These are phyloP conservation scores for Papilio polyxenes DNA, from an alignment of 1,140 invertebrate genomes.

Conservation along the genomic window DNA sequence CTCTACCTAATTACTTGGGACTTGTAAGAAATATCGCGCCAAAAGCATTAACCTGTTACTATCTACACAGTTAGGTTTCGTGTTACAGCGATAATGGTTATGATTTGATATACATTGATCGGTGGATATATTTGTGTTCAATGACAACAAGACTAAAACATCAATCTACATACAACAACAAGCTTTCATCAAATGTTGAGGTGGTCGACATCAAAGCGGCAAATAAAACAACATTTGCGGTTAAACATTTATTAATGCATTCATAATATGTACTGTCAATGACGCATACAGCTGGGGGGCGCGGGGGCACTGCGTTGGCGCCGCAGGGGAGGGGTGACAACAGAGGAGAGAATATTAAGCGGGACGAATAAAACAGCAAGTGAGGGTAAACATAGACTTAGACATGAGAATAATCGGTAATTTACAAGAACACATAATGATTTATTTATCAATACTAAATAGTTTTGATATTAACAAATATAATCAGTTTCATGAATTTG, in stretches of 20 bases:
- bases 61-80: constrained; percentile 8
- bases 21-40: neutral
- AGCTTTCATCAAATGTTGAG: constrained; percentile 42
- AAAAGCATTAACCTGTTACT: neutral
- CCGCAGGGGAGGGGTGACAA: constrained; percentile 55
- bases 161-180: constrained; percentile 53
- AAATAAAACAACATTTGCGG: constrained; percentile 75
- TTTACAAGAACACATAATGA: constrained; percentile 42
- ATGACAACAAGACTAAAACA: constrained; percentile 48
- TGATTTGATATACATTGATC: constrained; percentile 36
- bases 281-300: constrained; percentile 50
- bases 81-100: neutral
- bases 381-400: constrained; percentile 53
- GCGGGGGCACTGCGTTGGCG: constrained; percentile 46
- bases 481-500: too few relatives aligned
- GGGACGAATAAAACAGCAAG: constrained; percentile 48
- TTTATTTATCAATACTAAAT: too few relatives aligned
- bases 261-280: constrained; percentile 46
- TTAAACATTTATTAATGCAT: constrained; percentile 72
- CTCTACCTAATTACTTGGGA: neutral
- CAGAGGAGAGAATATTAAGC: constrained; percentile 61
- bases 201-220: constrained; percentile 59
- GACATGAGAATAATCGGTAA: constrained; percentile 32
- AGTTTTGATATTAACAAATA: too few relatives aligned
- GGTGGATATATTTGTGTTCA: neutral